A percentile compares a stretch with the other conserved stretches of the same genome.
Conservation (phyloP, 2,113 vertebrate genomes). For the Podarcis muralis region DNA sequence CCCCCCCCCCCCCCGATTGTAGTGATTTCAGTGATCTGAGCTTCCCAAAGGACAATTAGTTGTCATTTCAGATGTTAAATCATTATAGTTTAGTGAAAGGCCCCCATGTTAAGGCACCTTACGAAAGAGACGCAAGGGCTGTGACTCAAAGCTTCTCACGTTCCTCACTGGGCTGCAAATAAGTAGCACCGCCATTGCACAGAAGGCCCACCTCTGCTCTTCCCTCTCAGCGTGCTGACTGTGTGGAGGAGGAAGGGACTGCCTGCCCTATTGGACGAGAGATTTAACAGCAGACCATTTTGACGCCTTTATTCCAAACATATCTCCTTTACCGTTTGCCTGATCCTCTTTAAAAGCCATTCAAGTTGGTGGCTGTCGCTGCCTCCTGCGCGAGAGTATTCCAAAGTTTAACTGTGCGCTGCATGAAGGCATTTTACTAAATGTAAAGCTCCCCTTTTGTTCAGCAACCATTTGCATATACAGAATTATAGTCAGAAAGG, state of each 20-base stretch:
- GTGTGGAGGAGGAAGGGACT: neutral
- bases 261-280: neutral
- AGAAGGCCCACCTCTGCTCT: neutral
- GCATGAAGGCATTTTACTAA: too few relatives aligned
- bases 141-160: neutral
- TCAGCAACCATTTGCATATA: neutral
- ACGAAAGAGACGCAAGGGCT: neutral
- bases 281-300: neutral
- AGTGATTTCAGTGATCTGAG: neutral
- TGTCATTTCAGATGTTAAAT: accelerated
- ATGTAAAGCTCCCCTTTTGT: neutral
- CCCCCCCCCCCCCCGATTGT: too few relatives aligned
- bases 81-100: neutral
- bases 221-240: neutral
- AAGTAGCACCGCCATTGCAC: neutral
- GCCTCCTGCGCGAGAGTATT: too few relatives aligned
- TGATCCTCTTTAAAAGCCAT: too few relatives aligned
- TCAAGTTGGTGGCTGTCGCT: too few relatives aligned
- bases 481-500: neutral
- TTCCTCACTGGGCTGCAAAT: neutral
- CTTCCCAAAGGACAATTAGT: accelerated
- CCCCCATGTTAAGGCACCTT: neutral
- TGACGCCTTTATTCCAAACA: neutral
- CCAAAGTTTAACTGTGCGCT: too few relatives aligned
- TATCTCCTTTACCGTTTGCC: neutral